Conservation (phyloP, 1,140 invertebrate species). For the Cydia pomonella region DNA sequence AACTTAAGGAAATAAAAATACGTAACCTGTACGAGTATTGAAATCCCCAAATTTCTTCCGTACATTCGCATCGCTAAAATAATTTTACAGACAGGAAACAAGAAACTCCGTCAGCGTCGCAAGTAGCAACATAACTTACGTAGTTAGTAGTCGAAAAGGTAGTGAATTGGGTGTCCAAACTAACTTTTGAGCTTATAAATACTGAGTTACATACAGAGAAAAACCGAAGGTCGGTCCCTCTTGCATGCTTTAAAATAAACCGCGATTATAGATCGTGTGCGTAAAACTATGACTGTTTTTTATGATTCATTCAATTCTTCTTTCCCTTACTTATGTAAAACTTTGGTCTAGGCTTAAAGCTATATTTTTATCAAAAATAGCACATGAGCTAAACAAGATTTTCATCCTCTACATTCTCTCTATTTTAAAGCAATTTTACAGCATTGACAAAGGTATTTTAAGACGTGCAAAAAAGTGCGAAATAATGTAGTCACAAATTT, state of each 20-base stretch:
- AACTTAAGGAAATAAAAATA: no score
- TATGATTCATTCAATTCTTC: background rate
- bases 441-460: no score
- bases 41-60: no score
- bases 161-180: background rate
- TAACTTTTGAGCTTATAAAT: background rate
- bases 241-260: background rate
- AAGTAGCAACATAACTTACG: slow-evolving; percentile 3
- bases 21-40: no score
- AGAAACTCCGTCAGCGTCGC: background rate
- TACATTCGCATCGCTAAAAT: slow-evolving; percentile 14
- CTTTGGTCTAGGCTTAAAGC: background rate
- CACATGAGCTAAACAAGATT: background rate
- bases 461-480: no score
- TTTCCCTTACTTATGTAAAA: background rate
- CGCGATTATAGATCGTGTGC: background rate
- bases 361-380: background rate
- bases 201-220: slow-evolving; percentile 1
- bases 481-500: no score
- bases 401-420: no score
- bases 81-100: background rate
- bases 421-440: no score
- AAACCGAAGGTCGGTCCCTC: background rate
- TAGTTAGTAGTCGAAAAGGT: background rate
- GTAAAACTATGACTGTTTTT: background rate